These are phyloP conservation scores for Psittacula cyanocephala DNA, from an alignment of 2,113 vertebrate genomes.

Conservation along the genomic window DNA sequence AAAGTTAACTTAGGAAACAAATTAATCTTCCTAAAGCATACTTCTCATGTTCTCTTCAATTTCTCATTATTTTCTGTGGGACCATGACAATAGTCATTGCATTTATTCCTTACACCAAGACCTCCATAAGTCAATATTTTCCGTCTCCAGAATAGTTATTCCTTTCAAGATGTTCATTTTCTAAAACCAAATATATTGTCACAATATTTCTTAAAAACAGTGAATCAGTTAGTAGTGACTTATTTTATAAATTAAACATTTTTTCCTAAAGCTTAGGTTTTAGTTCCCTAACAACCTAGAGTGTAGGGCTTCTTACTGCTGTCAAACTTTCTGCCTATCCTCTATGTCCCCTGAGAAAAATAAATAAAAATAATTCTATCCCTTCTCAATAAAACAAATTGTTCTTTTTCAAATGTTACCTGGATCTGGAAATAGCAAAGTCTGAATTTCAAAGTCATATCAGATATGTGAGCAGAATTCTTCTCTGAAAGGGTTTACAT, in stretches of 20 bases:
- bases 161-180: background rate
- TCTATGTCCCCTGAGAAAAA: background rate
- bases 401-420: background rate
- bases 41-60: background rate
- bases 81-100: background rate
- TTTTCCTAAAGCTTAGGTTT: background rate
- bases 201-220: background rate
- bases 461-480: background rate
- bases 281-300: background rate
- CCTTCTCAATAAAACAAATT: background rate
- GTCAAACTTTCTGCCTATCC: background rate
- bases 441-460: background rate
- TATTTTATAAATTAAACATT: background rate
- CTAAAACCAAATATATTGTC: background rate
- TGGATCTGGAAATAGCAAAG: background rate
- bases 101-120: slow-evolving; percentile 16
- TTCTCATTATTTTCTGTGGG: background rate
- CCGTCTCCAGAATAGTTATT: background rate
- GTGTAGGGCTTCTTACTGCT: background rate
- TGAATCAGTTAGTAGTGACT: background rate
- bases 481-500: background rate
- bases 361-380: background rate
- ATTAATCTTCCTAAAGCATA: background rate
- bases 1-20: background rate
- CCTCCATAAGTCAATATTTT: background rate